Evolutionary conservation across 2,888 invertebrate species (phyloP), one percentile per base, ranked within the genome.

Genomic region (Ophioninae sp.): DNA sequence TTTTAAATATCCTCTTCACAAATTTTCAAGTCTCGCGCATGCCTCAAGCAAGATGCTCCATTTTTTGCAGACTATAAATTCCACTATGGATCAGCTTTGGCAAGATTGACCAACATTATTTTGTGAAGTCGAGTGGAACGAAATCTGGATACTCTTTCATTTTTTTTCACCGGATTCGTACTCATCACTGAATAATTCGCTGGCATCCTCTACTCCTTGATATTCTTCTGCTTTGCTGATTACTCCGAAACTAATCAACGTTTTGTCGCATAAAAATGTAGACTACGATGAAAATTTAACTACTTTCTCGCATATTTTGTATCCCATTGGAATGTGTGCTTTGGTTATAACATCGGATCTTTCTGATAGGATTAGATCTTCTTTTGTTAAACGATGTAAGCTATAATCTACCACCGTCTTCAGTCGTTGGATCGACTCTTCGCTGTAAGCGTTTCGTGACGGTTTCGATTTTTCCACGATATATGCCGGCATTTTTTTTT

Each of bases 241-340:
- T 82, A 82, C 82, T n/a, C 73, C 50, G 10, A 17, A 50, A 39
- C 56, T 67, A 44, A 85, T 80, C 23, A 85, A 75, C 62, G 1
- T 17, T 50, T 8, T 5, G 50, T 50, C 50, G 50, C 50, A 5
- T 2, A 17, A 13, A 50, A 50, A 50, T 17, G 8, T 8, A 50
- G 6, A 57, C 57, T 57, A 0, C n/a, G 57, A 57, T 57, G 17
- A 57, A 57, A 57, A 2, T 17, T 57, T n/a, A 10, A 57, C 57
- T 57, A n/a, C 6, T 57, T 57, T 57, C 57, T 57, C 57, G 57
- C 20, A 17, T 17, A 57, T 57, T 57, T 57, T 57, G 17, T 57
- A 17, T 57, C 57, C 17, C 57, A 57, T 57, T 57, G 6, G 57
- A 57, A 79, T 79, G 50, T 74, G 69, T 78, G 74, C 80, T 41